Conservation (phyloP, 1,140 invertebrate species). For the Steinernema khuongi region DNA sequence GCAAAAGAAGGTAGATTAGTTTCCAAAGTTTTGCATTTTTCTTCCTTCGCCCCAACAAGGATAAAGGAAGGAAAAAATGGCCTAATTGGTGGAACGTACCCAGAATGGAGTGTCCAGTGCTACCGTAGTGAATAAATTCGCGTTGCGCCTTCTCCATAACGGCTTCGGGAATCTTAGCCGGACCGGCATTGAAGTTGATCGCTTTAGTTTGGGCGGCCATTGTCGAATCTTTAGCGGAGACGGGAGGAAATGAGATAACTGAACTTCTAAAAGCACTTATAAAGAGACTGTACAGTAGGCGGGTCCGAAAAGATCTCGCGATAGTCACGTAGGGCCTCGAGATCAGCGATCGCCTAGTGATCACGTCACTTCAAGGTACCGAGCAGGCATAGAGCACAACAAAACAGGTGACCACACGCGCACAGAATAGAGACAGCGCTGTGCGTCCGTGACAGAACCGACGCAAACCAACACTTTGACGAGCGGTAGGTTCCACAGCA, state of each 20-base stretch:
- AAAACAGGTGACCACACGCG: not conserved
- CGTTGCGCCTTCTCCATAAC: conserved; percentile 76
- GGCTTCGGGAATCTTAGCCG: conserved; percentile 84
- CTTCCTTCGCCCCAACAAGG: no score
- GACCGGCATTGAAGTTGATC: conserved; percentile 76
- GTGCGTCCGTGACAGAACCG: not conserved
- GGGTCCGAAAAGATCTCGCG: not conserved
- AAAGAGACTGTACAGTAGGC: not conserved
- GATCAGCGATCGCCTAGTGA: not conserved
- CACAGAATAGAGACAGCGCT: not conserved
- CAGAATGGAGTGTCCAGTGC: conserved; percentile 79
- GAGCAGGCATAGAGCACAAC: not conserved
- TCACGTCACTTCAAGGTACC: not conserved
- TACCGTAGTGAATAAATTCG: conserved; percentile 74
- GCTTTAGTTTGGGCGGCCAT: conserved; percentile 13
- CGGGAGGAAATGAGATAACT: not conserved
- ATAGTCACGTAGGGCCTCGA: conserved; percentile 4
- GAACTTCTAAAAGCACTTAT: conserved; percentile 5
- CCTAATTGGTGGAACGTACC: conserved; percentile 58
- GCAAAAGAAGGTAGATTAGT: no score
- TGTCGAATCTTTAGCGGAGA: not conserved
- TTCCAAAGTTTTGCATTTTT: no score
- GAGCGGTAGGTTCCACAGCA: not conserved
- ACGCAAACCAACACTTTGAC: no score
- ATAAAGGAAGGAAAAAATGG: not conserved